Conservation (phyloP, 2,888 invertebrate species). For the Hipparchia semele region DNA sequence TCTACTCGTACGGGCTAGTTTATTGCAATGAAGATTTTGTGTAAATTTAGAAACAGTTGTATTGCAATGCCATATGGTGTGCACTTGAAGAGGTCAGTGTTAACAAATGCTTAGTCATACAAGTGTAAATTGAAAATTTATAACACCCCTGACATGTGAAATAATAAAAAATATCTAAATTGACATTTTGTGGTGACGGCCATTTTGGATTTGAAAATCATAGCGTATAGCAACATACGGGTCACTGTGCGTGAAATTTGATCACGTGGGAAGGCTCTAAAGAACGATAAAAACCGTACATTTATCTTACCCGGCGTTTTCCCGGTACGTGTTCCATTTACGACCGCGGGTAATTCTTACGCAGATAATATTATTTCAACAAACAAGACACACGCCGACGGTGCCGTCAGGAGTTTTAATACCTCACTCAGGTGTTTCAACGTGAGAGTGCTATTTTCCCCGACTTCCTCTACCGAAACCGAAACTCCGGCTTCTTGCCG, state of each 20-base stretch:
- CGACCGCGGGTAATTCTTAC: conserved; percentile 1
- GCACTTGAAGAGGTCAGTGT: no score
- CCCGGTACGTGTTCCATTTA: conserved; percentile 1
- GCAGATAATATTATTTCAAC: conserved; percentile 14
- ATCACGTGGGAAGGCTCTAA: neutral
- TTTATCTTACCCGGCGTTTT: conserved; percentile 13
- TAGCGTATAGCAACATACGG: no score
- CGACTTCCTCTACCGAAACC: conserved; percentile 85
- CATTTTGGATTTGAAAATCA: no score
- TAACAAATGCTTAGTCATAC: no score
- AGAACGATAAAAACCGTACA: neutral
- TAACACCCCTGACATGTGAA: no score
- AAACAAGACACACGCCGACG: conserved; percentile 78
- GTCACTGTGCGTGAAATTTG: neutral
- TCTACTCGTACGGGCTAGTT: conserved; percentile 4
- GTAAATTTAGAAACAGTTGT: conserved; percentile 1
- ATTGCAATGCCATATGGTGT: neutral
- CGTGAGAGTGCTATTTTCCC: conserved; percentile 81
- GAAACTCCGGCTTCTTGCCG: conserved; percentile 70
- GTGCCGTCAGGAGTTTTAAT: conserved; percentile 84
- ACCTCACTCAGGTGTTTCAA: conserved; percentile 88
- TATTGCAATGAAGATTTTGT: conserved; percentile 14
- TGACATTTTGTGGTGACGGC: no score
- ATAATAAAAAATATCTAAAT: no score
- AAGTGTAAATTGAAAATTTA: no score